Conservation (phyloP, 2,888 invertebrate genomes). For the Augochlorella aurata region DNA sequence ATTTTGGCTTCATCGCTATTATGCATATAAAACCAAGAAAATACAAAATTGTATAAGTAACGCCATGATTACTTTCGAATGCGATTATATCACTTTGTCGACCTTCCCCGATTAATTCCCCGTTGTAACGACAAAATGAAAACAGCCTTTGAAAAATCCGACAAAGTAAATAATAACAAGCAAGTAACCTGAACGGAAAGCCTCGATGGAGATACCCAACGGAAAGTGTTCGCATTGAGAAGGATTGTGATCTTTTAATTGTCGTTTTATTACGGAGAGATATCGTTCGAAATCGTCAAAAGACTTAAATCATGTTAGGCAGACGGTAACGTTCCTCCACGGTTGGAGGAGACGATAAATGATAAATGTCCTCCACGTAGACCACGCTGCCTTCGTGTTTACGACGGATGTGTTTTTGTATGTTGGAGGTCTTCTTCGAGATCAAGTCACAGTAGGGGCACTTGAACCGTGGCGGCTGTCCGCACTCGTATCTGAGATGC, state of each 20-base stretch:
- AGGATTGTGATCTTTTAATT: not conserved
- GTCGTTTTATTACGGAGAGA: not conserved
- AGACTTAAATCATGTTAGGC: conserved; percentile 6
- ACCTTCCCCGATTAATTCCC: too few species aligned
- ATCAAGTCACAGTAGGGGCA: conserved; percentile 77
- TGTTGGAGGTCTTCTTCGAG: conserved; percentile 75
- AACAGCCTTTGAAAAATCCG: too few species aligned
- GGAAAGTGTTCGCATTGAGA: not conserved
- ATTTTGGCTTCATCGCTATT: too few species aligned
- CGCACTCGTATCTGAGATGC: conserved; percentile 78
- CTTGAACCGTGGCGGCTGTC: conserved; percentile 77
- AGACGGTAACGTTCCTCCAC: conserved; percentile 63
- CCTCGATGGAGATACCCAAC: not conserved
- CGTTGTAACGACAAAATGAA: not conserved
- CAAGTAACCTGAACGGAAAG: too few species aligned
- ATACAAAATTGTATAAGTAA: too few species aligned
- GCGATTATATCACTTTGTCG: too few species aligned
- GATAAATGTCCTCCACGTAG: conserved; percentile 68
- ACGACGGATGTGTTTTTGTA: conserved; percentile 73
- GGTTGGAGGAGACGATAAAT: not conserved
- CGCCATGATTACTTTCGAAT: too few species aligned
- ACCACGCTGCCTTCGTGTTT: conserved; percentile 68
- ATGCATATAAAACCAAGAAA: too few species aligned
- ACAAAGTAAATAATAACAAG: too few species aligned
- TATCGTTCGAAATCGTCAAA: too few species aligned